Conservation (phyloP, 2,113 vertebrate genomes). For the Aleadryas rufinucha region DNA sequence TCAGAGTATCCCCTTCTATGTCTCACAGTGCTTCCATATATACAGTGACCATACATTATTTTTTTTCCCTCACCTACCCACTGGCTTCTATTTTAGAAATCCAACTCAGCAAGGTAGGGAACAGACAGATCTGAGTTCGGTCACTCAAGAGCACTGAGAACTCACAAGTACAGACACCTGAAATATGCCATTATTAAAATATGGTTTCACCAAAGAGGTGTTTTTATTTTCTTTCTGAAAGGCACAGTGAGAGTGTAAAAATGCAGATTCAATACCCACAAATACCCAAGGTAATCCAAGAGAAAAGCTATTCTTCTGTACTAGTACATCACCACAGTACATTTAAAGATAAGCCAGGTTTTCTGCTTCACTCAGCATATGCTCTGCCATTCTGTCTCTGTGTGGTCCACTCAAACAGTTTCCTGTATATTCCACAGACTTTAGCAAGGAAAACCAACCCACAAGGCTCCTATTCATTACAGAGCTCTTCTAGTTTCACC, state of each 20-base stretch:
- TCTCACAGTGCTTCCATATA: background rate
- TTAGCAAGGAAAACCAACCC: background rate
- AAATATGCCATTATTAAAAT: background rate
- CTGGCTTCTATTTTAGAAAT: background rate
- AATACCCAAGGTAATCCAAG: background rate
- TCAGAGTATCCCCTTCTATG: background rate
- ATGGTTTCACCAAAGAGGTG: background rate
- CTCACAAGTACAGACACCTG: background rate
- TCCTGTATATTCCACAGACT: background rate
- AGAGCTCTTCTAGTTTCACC: background rate
- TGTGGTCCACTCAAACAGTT: background rate
- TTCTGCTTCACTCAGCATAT: background rate
- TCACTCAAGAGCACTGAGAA: background rate
- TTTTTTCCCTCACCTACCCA: background rate
- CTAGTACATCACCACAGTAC: background rate
- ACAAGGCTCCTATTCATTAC: background rate
- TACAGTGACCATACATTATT: background rate
- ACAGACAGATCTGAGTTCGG: background rate
- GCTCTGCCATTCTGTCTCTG: background rate
- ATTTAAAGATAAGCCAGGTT: background rate
- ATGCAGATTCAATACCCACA: background rate
- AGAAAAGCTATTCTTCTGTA: background rate
- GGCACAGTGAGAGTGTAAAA: background rate
- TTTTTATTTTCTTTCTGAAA: background rate
- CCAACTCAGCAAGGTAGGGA: background rate